A percentile compares a stretch with the other conserved stretches of the same genome.
Conservation (phyloP, 1,140 invertebrate species). For the Neodiprion pinetum region DNA sequence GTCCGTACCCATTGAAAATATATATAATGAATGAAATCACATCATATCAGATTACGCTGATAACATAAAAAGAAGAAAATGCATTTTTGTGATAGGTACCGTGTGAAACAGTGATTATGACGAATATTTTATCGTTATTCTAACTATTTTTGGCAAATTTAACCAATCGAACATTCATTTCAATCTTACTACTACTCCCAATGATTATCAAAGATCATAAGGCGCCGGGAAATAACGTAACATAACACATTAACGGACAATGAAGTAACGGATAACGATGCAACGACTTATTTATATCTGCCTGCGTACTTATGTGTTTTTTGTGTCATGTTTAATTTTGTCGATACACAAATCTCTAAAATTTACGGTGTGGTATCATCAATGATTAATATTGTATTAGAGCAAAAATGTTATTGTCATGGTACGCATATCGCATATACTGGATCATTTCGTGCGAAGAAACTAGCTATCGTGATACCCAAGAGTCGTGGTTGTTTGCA, state of each 20-base stretch:
- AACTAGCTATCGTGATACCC: too few species aligned
- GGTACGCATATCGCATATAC: background rate
- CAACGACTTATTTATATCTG: slow-evolving; percentile 32
- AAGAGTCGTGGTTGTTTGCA: too few species aligned
- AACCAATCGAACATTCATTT: slow-evolving; percentile 43
- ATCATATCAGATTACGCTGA: too few species aligned
- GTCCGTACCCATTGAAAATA: too few species aligned
- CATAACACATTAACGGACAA: slow-evolving; percentile 16
- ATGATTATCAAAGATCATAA: background rate
- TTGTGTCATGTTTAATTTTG: slow-evolving; percentile 27
- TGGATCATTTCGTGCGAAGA: too few species aligned
- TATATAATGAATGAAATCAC: too few species aligned
- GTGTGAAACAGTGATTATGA: background rate
- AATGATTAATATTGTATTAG: background rate
- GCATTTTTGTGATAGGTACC: background rate
- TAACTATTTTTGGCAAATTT: slow-evolving; percentile 36
- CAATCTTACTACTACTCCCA: slow-evolving; percentile 6
- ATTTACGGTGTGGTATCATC: background rate
- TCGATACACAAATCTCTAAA: slow-evolving; percentile 4
- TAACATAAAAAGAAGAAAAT: background rate
- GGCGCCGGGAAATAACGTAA: slow-evolving; percentile 11
- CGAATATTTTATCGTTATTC: background rate
- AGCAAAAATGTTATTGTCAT: background rate
- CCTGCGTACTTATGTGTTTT: slow-evolving; percentile 32
- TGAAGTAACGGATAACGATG: slow-evolving; percentile 24